Conservation (phyloP, 2,888 invertebrate genomes). For the Dryococelus australis region DNA sequence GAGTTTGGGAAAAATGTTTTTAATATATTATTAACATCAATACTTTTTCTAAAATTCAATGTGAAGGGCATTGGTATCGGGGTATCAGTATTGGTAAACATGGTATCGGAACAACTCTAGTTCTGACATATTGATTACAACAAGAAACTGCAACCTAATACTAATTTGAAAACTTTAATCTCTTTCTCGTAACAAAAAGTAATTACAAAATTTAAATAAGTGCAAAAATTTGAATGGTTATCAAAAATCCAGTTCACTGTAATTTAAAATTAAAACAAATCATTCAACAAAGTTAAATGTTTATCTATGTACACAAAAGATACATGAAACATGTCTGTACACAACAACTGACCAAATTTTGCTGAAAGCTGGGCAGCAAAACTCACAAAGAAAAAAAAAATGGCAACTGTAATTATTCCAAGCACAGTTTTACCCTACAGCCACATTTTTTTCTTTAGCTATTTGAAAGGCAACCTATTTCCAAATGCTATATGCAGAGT, state of each 20-base stretch:
- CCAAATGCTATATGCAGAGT: not conserved
- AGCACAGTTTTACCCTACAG: not conserved
- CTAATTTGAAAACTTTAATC: not conserved
- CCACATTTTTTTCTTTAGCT: not conserved
- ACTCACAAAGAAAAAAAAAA: not conserved
- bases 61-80: too few relatives aligned
- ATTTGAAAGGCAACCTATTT: not conserved
- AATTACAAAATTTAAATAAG: too few relatives aligned
- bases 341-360: not conserved
- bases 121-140: too few relatives aligned
- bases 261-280: not conserved
- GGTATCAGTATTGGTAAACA: too few relatives aligned
- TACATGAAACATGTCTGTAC: not conserved
- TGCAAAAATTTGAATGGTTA: too few relatives aligned
- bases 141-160: too few relatives aligned
- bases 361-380: not conserved
- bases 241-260: not conserved
- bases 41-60: too few relatives aligned
- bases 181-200: too few relatives aligned
- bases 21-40: too few relatives aligned
- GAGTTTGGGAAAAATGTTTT: too few relatives aligned
- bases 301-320: conserved; percentile 23
- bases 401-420: not conserved
- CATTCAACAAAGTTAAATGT: conserved; percentile 25
- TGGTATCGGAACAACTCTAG: too few relatives aligned